A percentile compares a stretch with the other conserved stretches of the same genome.
phyloP scores from a whole-genome alignment of 1,140 invertebrate genomes.

The Manduca sexta region DNA sequence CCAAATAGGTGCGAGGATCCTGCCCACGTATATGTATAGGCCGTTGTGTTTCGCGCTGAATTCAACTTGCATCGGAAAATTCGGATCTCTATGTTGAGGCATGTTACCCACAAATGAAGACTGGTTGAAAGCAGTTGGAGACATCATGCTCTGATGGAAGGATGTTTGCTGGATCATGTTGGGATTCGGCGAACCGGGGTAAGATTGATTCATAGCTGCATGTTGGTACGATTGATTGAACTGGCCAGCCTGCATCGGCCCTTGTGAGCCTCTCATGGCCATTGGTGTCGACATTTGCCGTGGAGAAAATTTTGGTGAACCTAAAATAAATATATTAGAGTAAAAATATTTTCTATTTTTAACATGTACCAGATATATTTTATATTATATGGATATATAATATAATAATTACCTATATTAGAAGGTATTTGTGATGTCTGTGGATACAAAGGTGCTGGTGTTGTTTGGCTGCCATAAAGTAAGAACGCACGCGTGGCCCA shows the following conservation, averaged over 20 bases:
- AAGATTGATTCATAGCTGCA: slow-evolving; percentile 45
- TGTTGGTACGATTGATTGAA: slow-evolving; percentile 52
- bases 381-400: not conserved
- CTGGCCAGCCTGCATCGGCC: slow-evolving; percentile 42
- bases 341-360: not conserved
- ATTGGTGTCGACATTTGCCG: slow-evolving; percentile 71
- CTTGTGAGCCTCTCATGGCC: slow-evolving; percentile 51
- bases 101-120: slow-evolving; percentile 48
- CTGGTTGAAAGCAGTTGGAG: slow-evolving; percentile 53
- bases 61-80: slow-evolving; percentile 70
- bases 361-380: not conserved
- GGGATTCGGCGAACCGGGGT: slow-evolving; percentile 33
- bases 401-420: slow-evolving; percentile 31
- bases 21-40: slow-evolving; percentile 90
- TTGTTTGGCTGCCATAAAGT: slow-evolving; percentile 88
- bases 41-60: slow-evolving; percentile 94
- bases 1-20: slow-evolving; percentile 90
- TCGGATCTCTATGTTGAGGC: slow-evolving; percentile 48
- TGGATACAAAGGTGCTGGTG: slow-evolving; percentile 41
- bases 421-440: slow-evolving; percentile 38
- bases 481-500: slow-evolving; percentile 95
- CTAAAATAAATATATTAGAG: slow-evolving; percentile 26
- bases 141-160: slow-evolving; percentile 48
- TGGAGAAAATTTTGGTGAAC: slow-evolving; percentile 66
- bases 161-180: slow-evolving; percentile 42